Evolutionary conservation across 2,113 vertebrate genomes (phyloP), one percentile per base, ranked within the genome.

Genomic region (Odobenus rosmarus): DNA sequence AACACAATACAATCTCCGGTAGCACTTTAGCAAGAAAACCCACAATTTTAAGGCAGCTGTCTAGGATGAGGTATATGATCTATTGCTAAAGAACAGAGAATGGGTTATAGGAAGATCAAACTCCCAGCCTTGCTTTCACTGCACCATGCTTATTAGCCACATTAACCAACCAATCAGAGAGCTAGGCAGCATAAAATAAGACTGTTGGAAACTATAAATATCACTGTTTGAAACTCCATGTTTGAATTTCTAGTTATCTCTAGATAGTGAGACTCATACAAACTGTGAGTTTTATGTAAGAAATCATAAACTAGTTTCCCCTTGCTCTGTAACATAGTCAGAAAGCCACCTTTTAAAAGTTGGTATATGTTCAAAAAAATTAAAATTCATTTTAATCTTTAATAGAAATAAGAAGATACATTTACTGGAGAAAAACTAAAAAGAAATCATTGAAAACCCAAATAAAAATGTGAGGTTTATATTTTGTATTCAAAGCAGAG

Each of bases 361-460:
- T 57, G 15, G 9, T 33, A 0, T 53, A 85, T 69, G 61, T 13
- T 76, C 18, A 79, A 49, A 92, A 90, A 95, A 94, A 71, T 71
- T 53, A 76, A 87, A 88, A 90, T 24, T 82, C 10, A 87, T 23
- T 92, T 86, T 91, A 85, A 79, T 64, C 57, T 57, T 97, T 72
- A 90, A 80, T 94, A 55, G 10, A 93, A 90, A 94, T 64, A 89
- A 67, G 7, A 77, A 53, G 7, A 33, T 28, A 83, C 12, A 3
- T 88, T 84, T 91, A n/a, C 49, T 51, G 36, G 6, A 71, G 36
- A 88, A 87, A 88, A 33, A 53, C 24, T 62, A 28, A 83, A 96
- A 19, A 53, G 4, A 92, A 95, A 49, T 81, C 9, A 64, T 87
- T 92, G 49, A 18, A 82, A 82, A 96, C 4, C 28, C 64, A 86